Evolutionary conservation across 2,113 vertebrate genomes (phyloP).

Genomic region (Ophthalmolycus amberensis): DNA sequence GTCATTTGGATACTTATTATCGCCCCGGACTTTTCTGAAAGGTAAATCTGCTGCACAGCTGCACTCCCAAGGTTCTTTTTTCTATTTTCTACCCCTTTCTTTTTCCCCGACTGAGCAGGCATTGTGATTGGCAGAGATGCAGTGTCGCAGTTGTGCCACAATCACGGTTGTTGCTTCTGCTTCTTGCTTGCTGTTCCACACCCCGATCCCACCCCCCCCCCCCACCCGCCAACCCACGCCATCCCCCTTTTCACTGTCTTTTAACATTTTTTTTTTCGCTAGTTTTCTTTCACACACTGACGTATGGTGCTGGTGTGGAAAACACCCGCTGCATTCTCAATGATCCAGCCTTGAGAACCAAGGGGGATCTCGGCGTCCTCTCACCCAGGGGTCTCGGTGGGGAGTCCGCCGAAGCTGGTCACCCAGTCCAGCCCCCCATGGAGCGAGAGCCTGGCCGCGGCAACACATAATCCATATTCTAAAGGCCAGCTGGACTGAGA

Average conservation of each 20-base stretch:
- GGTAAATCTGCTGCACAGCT: conserved; percentile 78
- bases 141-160: conserved; percentile 57
- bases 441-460: conserved; percentile 66
- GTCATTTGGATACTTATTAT: conserved; percentile 83
- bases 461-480: conserved; percentile 83
- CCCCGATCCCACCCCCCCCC: conserved; percentile 23
- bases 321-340: conserved; percentile 65
- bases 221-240: background rate
- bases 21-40: conserved; percentile 73
- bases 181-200: conserved; percentile 39
- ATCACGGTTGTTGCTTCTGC: conserved; percentile 57
- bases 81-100: conserved; percentile 27
- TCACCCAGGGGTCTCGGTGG: conserved; percentile 78
- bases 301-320: conserved; percentile 68
- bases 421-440: conserved; percentile 73
- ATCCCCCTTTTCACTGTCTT: conserved; percentile 51
- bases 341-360: conserved; percentile 69
- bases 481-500: conserved; percentile 82
- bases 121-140: conserved; percentile 65
- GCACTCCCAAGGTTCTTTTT: conserved; percentile 52
- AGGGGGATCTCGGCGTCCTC: conserved; percentile 74
- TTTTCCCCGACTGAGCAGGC: conserved; percentile 40
- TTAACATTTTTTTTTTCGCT: conserved; percentile 20
- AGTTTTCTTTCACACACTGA: conserved; percentile 71
- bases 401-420: conserved; percentile 72